Base-by-base conservation (phyloP, 2,113 vertebrate genomes). In the Blennius ocellaris region DNA sequence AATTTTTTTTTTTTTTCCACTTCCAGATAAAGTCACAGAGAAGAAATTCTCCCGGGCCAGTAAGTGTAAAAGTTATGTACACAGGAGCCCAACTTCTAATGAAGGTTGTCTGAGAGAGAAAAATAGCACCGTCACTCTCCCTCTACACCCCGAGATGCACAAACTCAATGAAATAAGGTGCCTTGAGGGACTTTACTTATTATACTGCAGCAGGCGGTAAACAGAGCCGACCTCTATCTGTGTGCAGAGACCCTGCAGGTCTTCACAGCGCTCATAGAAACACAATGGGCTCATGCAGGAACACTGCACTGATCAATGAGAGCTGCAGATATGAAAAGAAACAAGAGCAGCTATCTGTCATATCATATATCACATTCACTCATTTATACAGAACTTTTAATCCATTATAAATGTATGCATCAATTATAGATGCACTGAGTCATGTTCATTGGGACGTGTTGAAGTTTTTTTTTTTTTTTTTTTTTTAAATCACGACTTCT, bases 371-470 rank as follows among this genome's bases (percentile, higher is more conserved):
- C 21, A 10, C 30, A 45, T 15, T 54, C 43, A 58, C n/a, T 52
- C 45, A 59, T 54, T 78, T 41, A 49, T 54, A 63, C 51, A 51
- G 3, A 73, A 75, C 55, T 68, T 70, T 51, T 39, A 54, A 78
- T 85, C 21, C 43, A 80, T 85, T 69, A 85, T 77, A 44, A 76
- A 88, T 74, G 64, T 11, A n/a, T 21, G 11, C 21, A 74, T 85
- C 16, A 51, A 80, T 87, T 73, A 87, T 85, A 30, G 67, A 82
- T 80, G 30, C 1, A 58, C 40, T 69, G 47, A 66, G 53, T 82
- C 45, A 50, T 62, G 49, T 85, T 81, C 64, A 53, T 39, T 58
- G 69, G 52, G 62, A 44, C 76, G 65, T 15, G 43, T 43, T 68
- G 54, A 54, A 51, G 73, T 15, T 30, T 30, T 30, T 30, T 30